Evolutionary conservation across 2,113 vertebrate species (phyloP), one percentile per base, ranked within the genome.

Genomic region (Cyanistes caeruleus): DNA sequence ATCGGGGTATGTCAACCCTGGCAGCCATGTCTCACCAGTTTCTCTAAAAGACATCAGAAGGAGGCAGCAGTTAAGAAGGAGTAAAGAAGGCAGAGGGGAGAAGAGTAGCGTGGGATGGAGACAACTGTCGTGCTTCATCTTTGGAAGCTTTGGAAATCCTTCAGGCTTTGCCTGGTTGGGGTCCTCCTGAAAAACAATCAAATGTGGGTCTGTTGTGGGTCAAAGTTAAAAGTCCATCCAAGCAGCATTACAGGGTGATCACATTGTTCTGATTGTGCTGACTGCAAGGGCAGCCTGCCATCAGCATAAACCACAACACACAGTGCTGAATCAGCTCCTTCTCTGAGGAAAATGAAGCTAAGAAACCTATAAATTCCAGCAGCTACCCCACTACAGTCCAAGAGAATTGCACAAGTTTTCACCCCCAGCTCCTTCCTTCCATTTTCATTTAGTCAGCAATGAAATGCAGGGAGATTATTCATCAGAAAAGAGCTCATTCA

Each of bases 281-380:
- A 51, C 44, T 84, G 37, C 59, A 58, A 5, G 19, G 62, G 55
- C 65, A 91, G 77, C 22, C 16, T 2, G 10, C 65, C 86, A 81
- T 44, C 5, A 1, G 33, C 41, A 59, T 27, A 78, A 90, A 67
- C 48, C 56, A 51, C 51, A 43, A 41, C 15, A 67, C 55, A 75
- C 87, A 59, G 39, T 78, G 69, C 83, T 93, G 86, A 84, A 87
- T 89, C 89, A 93, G 76, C 84, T 83, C 28, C 44, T 87, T 84
- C 53, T 70, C 60, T 73, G 63, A 76, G n/a, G 49, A 89, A 89
- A 94, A 87, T 43, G 10, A 79, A 82, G 60, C 13, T 13, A 81
- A n/a, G 35, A 60, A 89, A 84, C 30, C 35, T 51, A 62, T 58
- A 97, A 96, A 80, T 91, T 55, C 37, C 75, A 81, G 46, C 49